phyloP scores from a whole-genome alignment of 2,797 vertebrate genomes.

The Eurystomus glaucurus region DNA sequence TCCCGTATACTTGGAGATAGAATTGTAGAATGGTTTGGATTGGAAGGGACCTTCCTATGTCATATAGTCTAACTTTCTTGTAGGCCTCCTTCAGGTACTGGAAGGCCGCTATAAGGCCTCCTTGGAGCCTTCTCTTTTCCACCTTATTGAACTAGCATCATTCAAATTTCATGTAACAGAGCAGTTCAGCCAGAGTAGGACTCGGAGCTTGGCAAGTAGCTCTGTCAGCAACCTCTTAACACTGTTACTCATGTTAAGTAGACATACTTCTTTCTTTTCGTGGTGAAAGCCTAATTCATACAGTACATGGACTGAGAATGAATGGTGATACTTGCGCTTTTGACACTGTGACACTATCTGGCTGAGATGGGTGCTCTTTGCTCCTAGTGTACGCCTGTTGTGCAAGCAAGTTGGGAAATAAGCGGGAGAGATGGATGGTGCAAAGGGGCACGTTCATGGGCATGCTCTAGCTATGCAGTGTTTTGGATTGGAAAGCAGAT shows the following conservation, averaged over 20 bases:
- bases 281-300: neutral
- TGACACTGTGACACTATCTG: neutral
- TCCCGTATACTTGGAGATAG: neutral
- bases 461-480: neutral
- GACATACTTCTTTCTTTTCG: rapidly evolving
- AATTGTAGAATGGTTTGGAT: too few relatives aligned
- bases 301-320: neutral
- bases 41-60: too few relatives aligned
- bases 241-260: neutral
- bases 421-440: neutral
- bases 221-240: neutral
- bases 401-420: neutral
- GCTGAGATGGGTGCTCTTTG: neutral
- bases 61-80: too few relatives aligned
- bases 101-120: too few relatives aligned
- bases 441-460: neutral
- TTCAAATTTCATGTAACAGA: neutral
- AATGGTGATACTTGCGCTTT: neutral
- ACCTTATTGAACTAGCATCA: neutral
- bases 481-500: neutral
- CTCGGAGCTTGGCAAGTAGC: neutral
- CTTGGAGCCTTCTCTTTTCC: too few relatives aligned
- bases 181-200: neutral
- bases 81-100: too few relatives aligned
- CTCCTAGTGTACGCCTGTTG: rapidly evolving